Base-by-base conservation (phyloP, 2,797 vertebrate genomes). In the Knipowitschia caucasica region DNA sequence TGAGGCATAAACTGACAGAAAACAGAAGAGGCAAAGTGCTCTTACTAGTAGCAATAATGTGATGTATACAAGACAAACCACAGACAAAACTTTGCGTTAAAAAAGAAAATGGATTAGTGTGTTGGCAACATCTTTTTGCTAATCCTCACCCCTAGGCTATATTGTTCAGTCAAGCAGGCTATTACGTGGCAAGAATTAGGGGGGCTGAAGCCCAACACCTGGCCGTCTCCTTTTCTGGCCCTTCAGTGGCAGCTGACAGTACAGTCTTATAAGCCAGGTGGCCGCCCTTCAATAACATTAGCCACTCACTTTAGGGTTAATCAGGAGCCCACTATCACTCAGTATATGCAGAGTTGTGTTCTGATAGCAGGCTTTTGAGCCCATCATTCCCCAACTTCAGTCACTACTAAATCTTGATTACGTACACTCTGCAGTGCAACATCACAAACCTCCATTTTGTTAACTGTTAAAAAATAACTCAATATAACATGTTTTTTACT, bases 211-310 rank as follows among this genome's bases (percentile, higher is more conserved):
- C 87, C 77, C 86, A 92, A 92, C 93, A 94, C 93, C 93, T 95
- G 93, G 93, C 92, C 84, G 86, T 92, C 89, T 83, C 81, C 84
- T 78, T 85, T 90, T 88, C 89, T 79, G 55, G 82, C 86, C 89
- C 91, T 91, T 91, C 89, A 91, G 86, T 86, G 82, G 92, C 94
- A 95, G 93, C 93, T 94, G 92, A 94, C 85, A 86, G 86, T 84
- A 88, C 91, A 90, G 91, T 90, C 88, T 80, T 89, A 85, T 88
- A 91, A n/a, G 92, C 93, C 93, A 95, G 94, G 93, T 95, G 94
- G 93, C 86, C 85, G 84, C 79, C 85, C 93, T 93, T 94, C 93
- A 94, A 89, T 93, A 83, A 91, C 91, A 92, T 90, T 91, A 92
- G 84, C 90, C 88, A 92, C 92, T 88, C 91, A 91, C 83, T 92